A percentile compares a stretch with the other conserved stretches of the same genome.
These are phyloP conservation scores for Coptodon bakossiorum DNA, from an alignment of 2,113 vertebrate species.

Conservation along the genomic window DNA sequence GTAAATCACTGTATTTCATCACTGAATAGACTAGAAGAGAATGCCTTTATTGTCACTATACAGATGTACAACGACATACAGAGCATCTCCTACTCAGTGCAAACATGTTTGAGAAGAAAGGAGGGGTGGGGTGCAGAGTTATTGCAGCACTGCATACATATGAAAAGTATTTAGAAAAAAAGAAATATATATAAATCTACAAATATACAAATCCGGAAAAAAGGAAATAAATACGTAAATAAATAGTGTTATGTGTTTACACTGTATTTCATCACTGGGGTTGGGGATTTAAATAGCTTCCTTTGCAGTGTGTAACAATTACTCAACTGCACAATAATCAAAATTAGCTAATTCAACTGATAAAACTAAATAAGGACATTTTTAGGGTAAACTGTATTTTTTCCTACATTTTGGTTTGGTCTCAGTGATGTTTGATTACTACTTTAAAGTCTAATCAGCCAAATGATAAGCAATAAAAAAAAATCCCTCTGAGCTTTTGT, in stretches of 20 bases:
- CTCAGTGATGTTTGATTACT: background rate
- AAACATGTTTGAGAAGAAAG: background rate
- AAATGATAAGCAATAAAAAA: background rate
- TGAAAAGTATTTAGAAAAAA: background rate
- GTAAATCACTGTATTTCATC: background rate
- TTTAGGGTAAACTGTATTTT: background rate
- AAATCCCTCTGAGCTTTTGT: background rate
- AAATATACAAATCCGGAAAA: background rate
- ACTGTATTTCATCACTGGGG: background rate
- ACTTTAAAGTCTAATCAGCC: background rate
- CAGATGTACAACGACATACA: background rate
- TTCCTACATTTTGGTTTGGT: background rate
- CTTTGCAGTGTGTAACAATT: background rate
- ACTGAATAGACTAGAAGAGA: background rate
- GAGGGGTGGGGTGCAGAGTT: background rate
- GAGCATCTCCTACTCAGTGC: background rate
- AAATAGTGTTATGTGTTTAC: background rate
- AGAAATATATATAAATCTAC: fast-evolving
- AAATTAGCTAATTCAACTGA: background rate
- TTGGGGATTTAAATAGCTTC: background rate
- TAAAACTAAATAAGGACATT: background rate
- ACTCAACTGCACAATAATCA: background rate
- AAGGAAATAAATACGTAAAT: fast-evolving
- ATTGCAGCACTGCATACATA: background rate
- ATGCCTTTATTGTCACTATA: background rate